phyloP scores from a whole-genome alignment of 2,797 vertebrate genomes.

The Scolopax bukidnonensis region DNA sequence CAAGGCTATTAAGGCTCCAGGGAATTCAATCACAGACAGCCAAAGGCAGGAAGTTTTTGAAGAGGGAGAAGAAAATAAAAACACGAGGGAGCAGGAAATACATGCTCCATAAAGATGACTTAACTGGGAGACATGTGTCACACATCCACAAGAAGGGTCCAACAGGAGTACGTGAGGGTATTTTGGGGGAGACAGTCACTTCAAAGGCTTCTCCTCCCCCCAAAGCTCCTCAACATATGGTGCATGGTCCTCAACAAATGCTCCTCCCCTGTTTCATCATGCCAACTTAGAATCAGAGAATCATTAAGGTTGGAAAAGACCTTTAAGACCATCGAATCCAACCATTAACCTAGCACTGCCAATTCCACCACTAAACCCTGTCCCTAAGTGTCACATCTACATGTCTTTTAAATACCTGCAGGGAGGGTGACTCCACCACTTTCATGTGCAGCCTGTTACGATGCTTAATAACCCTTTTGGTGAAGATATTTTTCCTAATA shows the following conservation, averaged over 20 bases:
- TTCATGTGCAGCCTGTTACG: background rate
- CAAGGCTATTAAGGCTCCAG: slow-evolving; percentile 12
- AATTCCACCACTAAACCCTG: background rate
- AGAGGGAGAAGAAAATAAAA: slow-evolving; percentile 33
- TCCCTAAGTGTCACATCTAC: background rate
- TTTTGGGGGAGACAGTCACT: background rate
- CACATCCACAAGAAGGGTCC: background rate
- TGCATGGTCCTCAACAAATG: background rate
- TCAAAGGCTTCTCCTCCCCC: background rate
- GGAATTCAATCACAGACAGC: slow-evolving; percentile 12
- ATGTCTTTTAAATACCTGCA: background rate
- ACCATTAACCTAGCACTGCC: background rate
- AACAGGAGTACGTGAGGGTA: background rate
- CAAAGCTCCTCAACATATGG: background rate
- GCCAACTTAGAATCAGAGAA: background rate
- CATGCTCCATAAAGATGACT: slow-evolving; percentile 11
- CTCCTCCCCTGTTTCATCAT: background rate
- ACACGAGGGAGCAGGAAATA: background rate
- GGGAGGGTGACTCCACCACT: background rate
- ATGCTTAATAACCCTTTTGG: background rate
- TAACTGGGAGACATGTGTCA: background rate
- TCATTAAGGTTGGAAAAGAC: background rate
- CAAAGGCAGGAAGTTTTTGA: slow-evolving; percentile 42
- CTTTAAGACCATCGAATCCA: background rate
- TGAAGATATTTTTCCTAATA: background rate